phyloP scores from a whole-genome alignment of 2,888 invertebrate species.

The Nysson spinosus region DNA sequence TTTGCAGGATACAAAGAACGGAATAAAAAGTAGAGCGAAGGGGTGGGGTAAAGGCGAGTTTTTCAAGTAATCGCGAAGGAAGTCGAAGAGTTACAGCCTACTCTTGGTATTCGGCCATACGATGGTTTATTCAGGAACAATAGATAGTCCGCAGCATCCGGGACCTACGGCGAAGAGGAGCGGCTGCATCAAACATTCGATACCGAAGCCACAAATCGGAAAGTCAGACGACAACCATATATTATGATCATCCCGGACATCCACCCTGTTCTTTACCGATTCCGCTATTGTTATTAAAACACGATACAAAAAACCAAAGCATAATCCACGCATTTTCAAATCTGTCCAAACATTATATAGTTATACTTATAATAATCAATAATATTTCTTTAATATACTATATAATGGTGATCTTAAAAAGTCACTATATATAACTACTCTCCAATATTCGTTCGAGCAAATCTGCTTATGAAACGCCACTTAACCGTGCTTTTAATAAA shows the following conservation, averaged over 20 bases:
- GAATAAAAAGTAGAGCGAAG: constrained; percentile 9
- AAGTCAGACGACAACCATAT: constrained; percentile 55
- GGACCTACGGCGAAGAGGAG: constrained; percentile 65
- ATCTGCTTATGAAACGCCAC: too few relatives aligned
- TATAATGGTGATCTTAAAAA: too few relatives aligned
- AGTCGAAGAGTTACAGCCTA: constrained; percentile 57
- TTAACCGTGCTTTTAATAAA: too few relatives aligned
- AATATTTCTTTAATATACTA: too few relatives aligned
- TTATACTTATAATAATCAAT: too few relatives aligned
- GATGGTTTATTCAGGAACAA: constrained; percentile 73
- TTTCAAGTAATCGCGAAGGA: constrained; percentile 57
- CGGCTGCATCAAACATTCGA: constrained; percentile 68
- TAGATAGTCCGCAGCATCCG: constrained; percentile 63
- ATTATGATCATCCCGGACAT: constrained; percentile 53
- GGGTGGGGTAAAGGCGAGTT: constrained; percentile 48
- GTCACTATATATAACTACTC: too few relatives aligned
- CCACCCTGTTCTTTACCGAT: constrained; percentile 53
- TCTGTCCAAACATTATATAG: too few relatives aligned
- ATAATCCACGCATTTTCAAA: too few relatives aligned
- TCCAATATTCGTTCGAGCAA: too few relatives aligned
- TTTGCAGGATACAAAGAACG: not conserved
- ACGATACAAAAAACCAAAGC: too few relatives aligned
- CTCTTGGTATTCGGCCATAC: constrained; percentile 62
- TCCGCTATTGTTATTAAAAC: constrained; percentile 38
- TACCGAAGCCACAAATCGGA: constrained; percentile 54